phyloP scores from a whole-genome alignment of 2,888 invertebrate genomes.

The Halictus ligatus region DNA sequence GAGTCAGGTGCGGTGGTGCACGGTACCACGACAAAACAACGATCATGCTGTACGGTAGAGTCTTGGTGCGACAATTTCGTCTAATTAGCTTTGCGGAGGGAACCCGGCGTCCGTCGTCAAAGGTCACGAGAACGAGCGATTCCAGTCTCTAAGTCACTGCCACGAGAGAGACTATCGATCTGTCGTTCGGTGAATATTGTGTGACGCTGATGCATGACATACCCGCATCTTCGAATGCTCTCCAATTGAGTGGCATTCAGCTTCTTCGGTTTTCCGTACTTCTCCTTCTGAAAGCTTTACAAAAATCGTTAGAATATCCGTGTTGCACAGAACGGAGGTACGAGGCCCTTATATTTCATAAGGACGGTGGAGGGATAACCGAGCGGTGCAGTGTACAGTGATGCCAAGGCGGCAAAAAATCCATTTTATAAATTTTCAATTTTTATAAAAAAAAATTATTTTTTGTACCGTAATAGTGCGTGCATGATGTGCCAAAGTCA shows the following conservation, averaged over 20 bases:
- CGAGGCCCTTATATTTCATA: slow-evolving; percentile 12
- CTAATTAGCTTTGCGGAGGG: background rate
- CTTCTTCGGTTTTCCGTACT: slow-evolving; percentile 93
- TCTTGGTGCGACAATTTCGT: slow-evolving; percentile 1
- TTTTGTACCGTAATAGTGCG: too few species aligned
- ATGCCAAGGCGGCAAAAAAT: too few species aligned
- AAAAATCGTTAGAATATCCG: slow-evolving; percentile 84
- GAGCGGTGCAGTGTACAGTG: background rate
- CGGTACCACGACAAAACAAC: background rate
- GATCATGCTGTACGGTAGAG: slow-evolving; percentile 31
- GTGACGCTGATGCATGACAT: slow-evolving; percentile 85
- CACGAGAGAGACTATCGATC: slow-evolving; percentile 47
- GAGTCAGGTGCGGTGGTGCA: background rate
- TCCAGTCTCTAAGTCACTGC: slow-evolving; percentile 44
- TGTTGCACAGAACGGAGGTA: slow-evolving; percentile 40
- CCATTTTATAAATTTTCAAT: too few species aligned
- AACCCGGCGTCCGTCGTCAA: slow-evolving; percentile 5
- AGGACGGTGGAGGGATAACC: background rate
- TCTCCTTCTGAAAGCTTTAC: slow-evolving; percentile 95
- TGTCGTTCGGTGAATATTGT: slow-evolving; percentile 61
- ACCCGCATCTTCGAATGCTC: slow-evolving; percentile 91
- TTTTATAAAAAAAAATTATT: too few species aligned
- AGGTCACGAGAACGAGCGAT: slow-evolving; percentile 27
- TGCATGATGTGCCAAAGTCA: too few species aligned
- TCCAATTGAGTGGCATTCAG: slow-evolving; percentile 91